These are phyloP conservation scores for Megaceryle alcyon DNA, from an alignment of 2,797 vertebrate species.

Conservation along the genomic window DNA sequence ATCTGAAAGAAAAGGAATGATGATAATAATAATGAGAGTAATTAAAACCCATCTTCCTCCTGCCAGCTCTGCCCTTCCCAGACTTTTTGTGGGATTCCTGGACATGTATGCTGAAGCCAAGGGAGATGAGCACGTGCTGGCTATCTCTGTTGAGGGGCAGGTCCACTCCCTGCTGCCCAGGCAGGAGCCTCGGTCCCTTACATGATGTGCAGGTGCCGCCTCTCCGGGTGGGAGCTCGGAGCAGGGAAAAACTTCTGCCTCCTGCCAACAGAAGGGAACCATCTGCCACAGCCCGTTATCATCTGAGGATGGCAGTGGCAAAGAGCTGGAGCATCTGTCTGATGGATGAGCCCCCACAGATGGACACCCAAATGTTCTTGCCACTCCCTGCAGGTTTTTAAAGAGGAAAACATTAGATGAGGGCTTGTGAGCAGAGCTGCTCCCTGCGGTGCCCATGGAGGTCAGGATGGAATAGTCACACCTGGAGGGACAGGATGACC, in stretches of 20 bases:
- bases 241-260: slow-evolving; percentile 29
- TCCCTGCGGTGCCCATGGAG: accelerated
- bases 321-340: slow-evolving; percentile 59
- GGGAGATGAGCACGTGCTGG: background rate
- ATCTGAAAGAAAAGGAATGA: slow-evolving; percentile 45
- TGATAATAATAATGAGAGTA: slow-evolving; percentile 57
- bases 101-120: background rate
- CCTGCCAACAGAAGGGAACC: slow-evolving; percentile 55
- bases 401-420: background rate
- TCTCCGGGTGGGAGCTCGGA: background rate
- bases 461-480: background rate
- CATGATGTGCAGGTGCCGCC: background rate
- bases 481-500: background rate
- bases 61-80: slow-evolving; percentile 23
- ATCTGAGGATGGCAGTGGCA: slow-evolving; percentile 53
- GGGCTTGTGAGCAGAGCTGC: background rate
- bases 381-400: slow-evolving; percentile 21
- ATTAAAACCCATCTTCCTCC: slow-evolving; percentile 56
- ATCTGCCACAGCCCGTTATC: slow-evolving; percentile 49
- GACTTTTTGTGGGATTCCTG: background rate
- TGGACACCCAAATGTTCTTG: slow-evolving; percentile 67
- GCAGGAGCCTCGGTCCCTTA: accelerated
- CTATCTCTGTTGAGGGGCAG: background rate
- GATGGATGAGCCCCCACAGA: slow-evolving; percentile 43
- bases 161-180: background rate